Evolutionary conservation across 1,140 invertebrate genomes (phyloP), one percentile per base, ranked within the genome.

Genomic region (Papilio dardanus): DNA sequence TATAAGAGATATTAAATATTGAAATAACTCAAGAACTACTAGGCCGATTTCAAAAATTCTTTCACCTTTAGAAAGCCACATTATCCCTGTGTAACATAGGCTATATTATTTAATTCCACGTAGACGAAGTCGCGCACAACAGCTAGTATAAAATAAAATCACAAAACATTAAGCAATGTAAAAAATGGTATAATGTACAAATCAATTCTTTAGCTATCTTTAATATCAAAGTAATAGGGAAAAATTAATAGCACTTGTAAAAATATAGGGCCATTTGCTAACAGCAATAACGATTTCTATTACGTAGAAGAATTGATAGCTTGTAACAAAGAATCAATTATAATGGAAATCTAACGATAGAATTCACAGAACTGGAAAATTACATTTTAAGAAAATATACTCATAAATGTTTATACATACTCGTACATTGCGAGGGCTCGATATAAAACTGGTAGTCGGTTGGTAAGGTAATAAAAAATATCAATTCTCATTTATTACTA

Each of bases 311-410:
- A 6, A 28, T 62, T 62, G 8, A 62, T 28, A 62, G 54, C 54
- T 28, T 30, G 14, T 67, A 21, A 67, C 30, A 31, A 67, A 67
- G 65, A 19, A 40, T 3, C 31, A 37, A 40, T n/a, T n/a, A n/a
- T n/a, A n/a, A n/a, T n/a, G n/a, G n/a, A n/a, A n/a, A n/a, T n/a
- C n/a, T n/a, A n/a, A n/a, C 65, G 30, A 67, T 31, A 35, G 31
- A 69, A 8, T 24, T 69, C 67, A 69, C 33, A 40, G 24, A 28
- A 42, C 35, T 69, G 33, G 67, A 69, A 69, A 69, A 69, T 69
- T 69, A 69, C 67, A 42, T 35, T 37, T 10, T 68, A 40, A 68
- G 67, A 69, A 69, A 69, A 40, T 40, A 42, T 10, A 40, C 8
- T 8, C 19, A 69, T 69, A 69, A 69, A 37, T n/a, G 19, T 40